Evolutionary conservation across 2,113 vertebrate species (phyloP), one percentile per base, ranked within the genome.

Genomic region (Collichthys lucidus): DNA sequence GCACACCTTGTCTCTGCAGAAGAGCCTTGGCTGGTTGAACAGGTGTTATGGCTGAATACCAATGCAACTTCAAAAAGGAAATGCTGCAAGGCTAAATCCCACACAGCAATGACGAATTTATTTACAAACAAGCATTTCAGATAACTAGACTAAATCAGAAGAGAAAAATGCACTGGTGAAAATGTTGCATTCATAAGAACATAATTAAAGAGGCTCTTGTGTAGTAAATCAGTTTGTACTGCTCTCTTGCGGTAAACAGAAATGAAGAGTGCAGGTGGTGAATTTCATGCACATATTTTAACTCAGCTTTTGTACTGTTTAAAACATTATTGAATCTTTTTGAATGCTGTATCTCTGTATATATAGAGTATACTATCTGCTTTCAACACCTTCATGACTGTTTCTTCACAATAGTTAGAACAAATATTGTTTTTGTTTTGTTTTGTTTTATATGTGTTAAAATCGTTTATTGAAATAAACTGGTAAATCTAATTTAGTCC

Each of bases 31-130:
- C 62, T 88, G 63, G 69, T 66, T 73, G 80, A 87, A 78, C 88
- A 89, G 82, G 87, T 92, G 88, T 83, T 77, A 70, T 52, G 69
- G 57, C 73, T 89, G 84, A 88, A 90, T 86, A 90, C 62, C 82
- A 83, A 83, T 73, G 35, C 57, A 77, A 24, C 67, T 80, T 79
- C 66, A 77, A 63, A 80, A 46, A 66, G 17, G 60, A 74, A 71
- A 84, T 59, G 68, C 26, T 77, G 64, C 49, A 9, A 55, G 55
- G 66, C 64, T 85, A 80, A 89, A 83, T 80, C 86, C 81, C 66
- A 74, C 66, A 70, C 17, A 62, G 79, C 52, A 84, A 61, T 50
- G 60, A 72, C 74, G 82, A 16, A 81, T 86, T 87, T 73, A 74
- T 87, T 72, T 84, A 60, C 22, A 73, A 87, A 87, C 53, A 70